These are phyloP conservation scores for Orthosia incerta DNA, from an alignment of 2,888 invertebrate species.

Conservation along the genomic window DNA sequence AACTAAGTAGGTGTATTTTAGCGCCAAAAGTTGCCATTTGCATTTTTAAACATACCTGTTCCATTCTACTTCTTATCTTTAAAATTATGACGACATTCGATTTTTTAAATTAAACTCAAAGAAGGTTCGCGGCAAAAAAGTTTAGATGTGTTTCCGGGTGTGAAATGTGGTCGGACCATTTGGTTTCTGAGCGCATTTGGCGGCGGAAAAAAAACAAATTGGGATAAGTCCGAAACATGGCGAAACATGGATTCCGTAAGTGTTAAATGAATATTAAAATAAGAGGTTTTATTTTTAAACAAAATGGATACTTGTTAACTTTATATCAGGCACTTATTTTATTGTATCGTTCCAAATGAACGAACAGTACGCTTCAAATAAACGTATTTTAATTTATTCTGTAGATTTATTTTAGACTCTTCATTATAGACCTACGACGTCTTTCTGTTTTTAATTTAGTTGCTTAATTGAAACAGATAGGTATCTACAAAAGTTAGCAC, in stretches of 20 bases:
- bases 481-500: no score
- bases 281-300: no score
- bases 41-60: slow-evolving; percentile 32
- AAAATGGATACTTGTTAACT: no score
- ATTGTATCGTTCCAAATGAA: no score
- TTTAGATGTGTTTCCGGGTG: slow-evolving; percentile 86
- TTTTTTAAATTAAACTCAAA: slow-evolving; percentile 60
- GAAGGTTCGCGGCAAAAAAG: slow-evolving; percentile 78
- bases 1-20: background rate
- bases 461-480: no score
- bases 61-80: slow-evolving; percentile 19
- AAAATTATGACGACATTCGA: slow-evolving; percentile 50
- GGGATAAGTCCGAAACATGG: slow-evolving; percentile 35
- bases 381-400: no score
- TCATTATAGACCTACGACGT: no score
- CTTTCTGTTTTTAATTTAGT: no score
- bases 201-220: slow-evolving; percentile 65
- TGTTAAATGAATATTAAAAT: no score
- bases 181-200: slow-evolving; percentile 83
- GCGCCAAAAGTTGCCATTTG: slow-evolving; percentile 11
- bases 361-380: no score
- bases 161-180: slow-evolving; percentile 87
- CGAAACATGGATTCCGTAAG: slow-evolving; percentile 53
- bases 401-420: no score
- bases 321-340: no score